Conservation (phyloP, 2,888 invertebrate species). For the Papilio gigon region DNA sequence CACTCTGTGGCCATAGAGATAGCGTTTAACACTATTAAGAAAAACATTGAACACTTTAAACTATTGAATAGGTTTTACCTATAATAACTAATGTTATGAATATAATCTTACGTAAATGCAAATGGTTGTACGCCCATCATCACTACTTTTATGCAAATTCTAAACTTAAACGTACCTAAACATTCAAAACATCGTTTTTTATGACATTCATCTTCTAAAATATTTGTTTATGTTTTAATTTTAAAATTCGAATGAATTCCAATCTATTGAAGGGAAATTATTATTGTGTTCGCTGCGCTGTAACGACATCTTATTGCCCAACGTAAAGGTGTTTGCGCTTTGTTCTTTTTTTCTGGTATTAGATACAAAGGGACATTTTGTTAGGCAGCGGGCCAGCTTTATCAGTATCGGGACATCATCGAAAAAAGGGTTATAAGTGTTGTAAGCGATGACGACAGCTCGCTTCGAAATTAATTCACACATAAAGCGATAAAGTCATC, state of each 20-base stretch:
- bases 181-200: too few relatives aligned
- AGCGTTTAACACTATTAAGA: neutral
- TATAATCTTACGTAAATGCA: too few relatives aligned
- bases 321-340: conserved; percentile 56
- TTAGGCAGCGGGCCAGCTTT: conserved; percentile 66
- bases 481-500: conserved; percentile 61
- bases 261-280: neutral
- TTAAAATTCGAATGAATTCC: neutral
- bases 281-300: conserved; percentile 28
- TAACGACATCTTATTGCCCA: conserved; percentile 51
- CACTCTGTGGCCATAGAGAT: conserved; percentile 24
- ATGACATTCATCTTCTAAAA: too few relatives aligned
- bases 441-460: conserved; percentile 68
- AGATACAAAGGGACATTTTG: conserved; percentile 78
- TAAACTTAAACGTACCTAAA: too few relatives aligned
- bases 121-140: too few relatives aligned
- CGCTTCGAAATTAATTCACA: conserved; percentile 66
- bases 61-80: neutral
- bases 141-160: too few relatives aligned
- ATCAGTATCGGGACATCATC: conserved; percentile 66
- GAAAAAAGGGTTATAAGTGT: conserved; percentile 64
- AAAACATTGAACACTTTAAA: neutral
- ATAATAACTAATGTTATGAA: too few relatives aligned
- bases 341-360: conserved; percentile 61
- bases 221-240: too few relatives aligned